These are phyloP conservation scores for Nibea coibor DNA, from an alignment of 2,113 vertebrate genomes.

Conservation along the genomic window DNA sequence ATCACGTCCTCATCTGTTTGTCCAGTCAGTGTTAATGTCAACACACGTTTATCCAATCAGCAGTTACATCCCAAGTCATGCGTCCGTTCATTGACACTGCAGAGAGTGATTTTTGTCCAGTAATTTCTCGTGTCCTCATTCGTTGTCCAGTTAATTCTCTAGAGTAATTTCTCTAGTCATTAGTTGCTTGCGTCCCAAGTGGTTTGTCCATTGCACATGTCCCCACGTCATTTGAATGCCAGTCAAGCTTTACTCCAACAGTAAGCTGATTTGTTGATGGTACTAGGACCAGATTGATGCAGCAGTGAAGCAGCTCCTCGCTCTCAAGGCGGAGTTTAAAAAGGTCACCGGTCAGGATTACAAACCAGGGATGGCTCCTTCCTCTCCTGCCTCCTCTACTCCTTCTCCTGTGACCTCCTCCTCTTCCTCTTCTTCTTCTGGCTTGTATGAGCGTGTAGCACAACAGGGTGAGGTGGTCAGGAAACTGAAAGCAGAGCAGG, in stretches of 20 bases:
- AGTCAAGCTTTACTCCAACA: slow-evolving; percentile 1
- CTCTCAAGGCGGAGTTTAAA: slow-evolving; percentile 89
- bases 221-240: slow-evolving; percentile 37
- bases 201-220: background rate
- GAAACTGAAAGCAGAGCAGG: slow-evolving; percentile 88
- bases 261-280: slow-evolving; percentile 60
- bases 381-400: slow-evolving; percentile 41
- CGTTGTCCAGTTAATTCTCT: background rate
- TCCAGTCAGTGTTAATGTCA: accelerated
- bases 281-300: slow-evolving; percentile 85
- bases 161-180: background rate
- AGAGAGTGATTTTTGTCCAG: background rate
- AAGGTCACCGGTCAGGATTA: slow-evolving; percentile 88
- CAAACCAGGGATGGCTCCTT: slow-evolving; percentile 83
- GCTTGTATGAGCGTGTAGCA: slow-evolving; percentile 81
- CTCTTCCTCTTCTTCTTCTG: slow-evolving; percentile 34
- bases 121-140: background rate
- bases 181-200: background rate
- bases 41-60: too few species aligned
- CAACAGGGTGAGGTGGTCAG: slow-evolving; percentile 89
- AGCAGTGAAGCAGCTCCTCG: slow-evolving; percentile 87
- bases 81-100: background rate
- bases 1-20: background rate
- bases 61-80: background rate
- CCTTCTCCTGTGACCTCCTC: slow-evolving; percentile 29